Percentiles rank a stretch among this genome's conserved stretches.
Conservation (phyloP, 2,113 vertebrate species). For the Mungos mungo region DNA sequence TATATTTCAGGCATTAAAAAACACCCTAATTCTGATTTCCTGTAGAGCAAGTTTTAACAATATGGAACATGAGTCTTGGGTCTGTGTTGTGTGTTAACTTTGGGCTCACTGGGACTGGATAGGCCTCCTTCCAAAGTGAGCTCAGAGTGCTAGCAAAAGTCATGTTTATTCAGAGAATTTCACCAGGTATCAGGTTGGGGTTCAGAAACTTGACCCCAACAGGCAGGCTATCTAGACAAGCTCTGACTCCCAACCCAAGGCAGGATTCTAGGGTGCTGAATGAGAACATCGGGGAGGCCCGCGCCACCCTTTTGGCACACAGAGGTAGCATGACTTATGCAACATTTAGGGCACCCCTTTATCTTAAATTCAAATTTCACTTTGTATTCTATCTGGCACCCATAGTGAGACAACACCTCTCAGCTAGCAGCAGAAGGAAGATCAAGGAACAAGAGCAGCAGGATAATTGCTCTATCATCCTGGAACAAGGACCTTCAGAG, state of each 20-base stretch:
- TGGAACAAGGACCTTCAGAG: neutral
- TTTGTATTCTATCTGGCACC: neutral
- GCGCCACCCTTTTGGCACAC: accelerated
- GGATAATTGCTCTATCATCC: accelerated
- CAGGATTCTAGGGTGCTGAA: no score
- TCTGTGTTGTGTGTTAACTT: neutral
- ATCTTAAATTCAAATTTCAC: neutral
- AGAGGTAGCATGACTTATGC: no score
- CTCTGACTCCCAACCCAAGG: neutral
- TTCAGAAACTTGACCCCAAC: neutral
- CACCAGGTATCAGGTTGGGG: neutral
- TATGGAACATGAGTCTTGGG: neutral
- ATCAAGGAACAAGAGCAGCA: neutral
- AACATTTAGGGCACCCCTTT: neutral
- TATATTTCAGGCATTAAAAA: neutral
- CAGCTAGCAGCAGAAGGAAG: neutral
- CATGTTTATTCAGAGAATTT: neutral
- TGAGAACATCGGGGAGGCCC: neutral
- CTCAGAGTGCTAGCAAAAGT: neutral
- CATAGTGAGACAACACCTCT: neutral
- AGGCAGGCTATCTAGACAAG: neutral
- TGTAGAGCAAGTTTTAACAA: neutral
- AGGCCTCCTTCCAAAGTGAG: neutral
- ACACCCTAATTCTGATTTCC: neutral
- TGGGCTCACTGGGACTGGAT: neutral